Percentiles rank a stretch among this genome's conserved stretches.
Conservation (phyloP, 2,888 invertebrate species). For the Dermolepida albohirtum region DNA sequence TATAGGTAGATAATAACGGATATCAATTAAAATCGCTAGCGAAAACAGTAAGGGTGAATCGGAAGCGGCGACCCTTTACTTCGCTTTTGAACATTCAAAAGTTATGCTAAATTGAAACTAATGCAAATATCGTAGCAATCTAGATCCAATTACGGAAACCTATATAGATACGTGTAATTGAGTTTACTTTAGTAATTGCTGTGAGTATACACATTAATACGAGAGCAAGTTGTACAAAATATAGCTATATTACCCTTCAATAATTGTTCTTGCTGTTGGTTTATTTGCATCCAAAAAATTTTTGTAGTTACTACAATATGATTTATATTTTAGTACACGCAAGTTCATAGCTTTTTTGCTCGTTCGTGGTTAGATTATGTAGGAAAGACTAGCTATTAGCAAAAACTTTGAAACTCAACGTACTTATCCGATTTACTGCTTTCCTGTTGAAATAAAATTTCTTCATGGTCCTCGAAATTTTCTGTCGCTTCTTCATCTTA, state of each 20-base stretch:
- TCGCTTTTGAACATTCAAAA: constrained; percentile 14
- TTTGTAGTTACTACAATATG: no score
- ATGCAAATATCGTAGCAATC: constrained; percentile 35
- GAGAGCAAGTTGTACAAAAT: constrained; percentile 10
- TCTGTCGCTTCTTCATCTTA: no score
- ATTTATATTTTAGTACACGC: no score
- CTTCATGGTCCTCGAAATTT: no score
- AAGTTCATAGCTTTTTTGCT: no score
- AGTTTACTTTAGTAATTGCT: constrained; percentile 18
- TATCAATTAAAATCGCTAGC: constrained; percentile 20
- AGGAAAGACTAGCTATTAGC: no score
- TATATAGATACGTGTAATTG: constrained; percentile 35
- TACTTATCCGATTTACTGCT: no score
- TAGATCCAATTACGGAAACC: constrained; percentile 32
- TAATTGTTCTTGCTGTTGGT: no score
- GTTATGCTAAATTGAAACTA: constrained; percentile 28
- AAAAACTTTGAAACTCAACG: no score
- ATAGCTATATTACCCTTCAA: neutral
- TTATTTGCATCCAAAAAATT: no score
- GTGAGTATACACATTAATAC: constrained; percentile 2
- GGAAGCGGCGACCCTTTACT: neutral
- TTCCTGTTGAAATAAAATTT: no score
- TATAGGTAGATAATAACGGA: constrained; percentile 14
- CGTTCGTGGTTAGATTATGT: no score
- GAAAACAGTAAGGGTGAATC: constrained; percentile 6